Percentiles rank a stretch among this genome's conserved stretches.
These are phyloP conservation scores for Oligia strigilis DNA, from an alignment of 2,888 invertebrate species.

Conservation along the genomic window DNA sequence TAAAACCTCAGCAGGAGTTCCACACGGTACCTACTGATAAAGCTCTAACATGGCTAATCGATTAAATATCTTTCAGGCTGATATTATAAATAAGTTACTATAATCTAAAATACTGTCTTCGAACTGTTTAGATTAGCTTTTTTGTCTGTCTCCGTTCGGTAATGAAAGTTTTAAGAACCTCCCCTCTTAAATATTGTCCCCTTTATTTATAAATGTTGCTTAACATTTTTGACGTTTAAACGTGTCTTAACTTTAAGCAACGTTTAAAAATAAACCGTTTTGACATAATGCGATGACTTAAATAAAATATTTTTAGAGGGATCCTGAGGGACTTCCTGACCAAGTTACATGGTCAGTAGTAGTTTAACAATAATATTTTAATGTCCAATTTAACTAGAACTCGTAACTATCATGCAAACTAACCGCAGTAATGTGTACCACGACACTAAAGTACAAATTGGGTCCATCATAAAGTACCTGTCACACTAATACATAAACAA, in stretches of 20 bases:
- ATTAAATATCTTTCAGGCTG: conserved; percentile 34
- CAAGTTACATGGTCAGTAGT: not conserved
- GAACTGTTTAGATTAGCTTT: not conserved
- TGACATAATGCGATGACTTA: not conserved
- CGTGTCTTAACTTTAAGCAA: not conserved
- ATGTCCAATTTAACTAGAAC: conserved; percentile 36
- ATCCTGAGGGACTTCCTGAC: not conserved
- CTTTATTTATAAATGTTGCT: no score
- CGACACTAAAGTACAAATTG: conserved; percentile 59
- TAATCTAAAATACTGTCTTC: not conserved
- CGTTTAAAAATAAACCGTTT: not conserved
- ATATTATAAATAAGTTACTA: conserved; percentile 11
- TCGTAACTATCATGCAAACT: conserved; percentile 37
- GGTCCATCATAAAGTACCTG: conserved; percentile 71
- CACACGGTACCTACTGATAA: conserved; percentile 38
- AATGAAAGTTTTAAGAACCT: not conserved
- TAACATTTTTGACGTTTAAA: no score
- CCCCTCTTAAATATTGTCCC: not conserved
- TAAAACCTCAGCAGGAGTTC: conserved; percentile 70
- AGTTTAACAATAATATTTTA: conserved; percentile 30
- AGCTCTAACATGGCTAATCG: conserved; percentile 45
- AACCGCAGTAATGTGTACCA: conserved; percentile 38
- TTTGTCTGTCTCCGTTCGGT: not conserved
- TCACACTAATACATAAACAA: conserved; percentile 75
- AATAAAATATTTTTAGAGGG: not conserved